A percentile compares a stretch with the other conserved stretches of the same genome.
Conservation (phyloP, 2,113 vertebrate genomes). For the Saccopteryx leptura region DNA sequence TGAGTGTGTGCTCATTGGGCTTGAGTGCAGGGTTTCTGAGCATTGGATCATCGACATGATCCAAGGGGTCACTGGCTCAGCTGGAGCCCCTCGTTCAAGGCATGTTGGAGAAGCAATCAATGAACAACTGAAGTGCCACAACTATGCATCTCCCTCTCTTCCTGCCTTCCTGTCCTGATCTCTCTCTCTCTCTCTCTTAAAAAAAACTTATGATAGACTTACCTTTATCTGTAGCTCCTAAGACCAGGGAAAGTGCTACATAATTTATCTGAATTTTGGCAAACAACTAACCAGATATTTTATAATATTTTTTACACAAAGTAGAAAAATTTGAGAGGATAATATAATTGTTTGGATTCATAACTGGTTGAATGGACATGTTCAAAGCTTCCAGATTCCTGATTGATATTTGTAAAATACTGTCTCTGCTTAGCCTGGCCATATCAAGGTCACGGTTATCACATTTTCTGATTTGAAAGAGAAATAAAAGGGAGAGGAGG, state of each 20-base stretch:
- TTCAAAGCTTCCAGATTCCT: not conserved
- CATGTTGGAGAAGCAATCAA: too few relatives aligned
- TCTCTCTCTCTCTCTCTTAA: too few relatives aligned
- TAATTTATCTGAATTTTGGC: not conserved
- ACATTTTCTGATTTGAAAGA: slow-evolving; percentile 24
- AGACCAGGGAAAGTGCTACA: not conserved
- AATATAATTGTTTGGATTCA: not conserved
- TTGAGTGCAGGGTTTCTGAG: too few relatives aligned
- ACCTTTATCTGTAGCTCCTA: not conserved
- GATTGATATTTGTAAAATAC: not conserved
- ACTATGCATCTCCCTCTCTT: too few relatives aligned
- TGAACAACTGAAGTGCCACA: too few relatives aligned
- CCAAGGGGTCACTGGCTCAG: too few relatives aligned
- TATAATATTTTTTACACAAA: not conserved
- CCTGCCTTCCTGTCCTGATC: too few relatives aligned
- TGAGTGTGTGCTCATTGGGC: too few relatives aligned
- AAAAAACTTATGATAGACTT: not conserved
- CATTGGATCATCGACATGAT: too few relatives aligned
- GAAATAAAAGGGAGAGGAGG: slow-evolving; percentile 15
- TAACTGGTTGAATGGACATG: not conserved
- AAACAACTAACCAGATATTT: not conserved
- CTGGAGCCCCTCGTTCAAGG: too few relatives aligned
- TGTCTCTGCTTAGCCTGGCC: not conserved
- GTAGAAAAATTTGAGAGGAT: not conserved
- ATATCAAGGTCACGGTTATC: not conserved